Percentiles rank a stretch among this genome's conserved stretches.
Conservation (phyloP, 2,888 invertebrate genomes). For the Macaria liturata region DNA sequence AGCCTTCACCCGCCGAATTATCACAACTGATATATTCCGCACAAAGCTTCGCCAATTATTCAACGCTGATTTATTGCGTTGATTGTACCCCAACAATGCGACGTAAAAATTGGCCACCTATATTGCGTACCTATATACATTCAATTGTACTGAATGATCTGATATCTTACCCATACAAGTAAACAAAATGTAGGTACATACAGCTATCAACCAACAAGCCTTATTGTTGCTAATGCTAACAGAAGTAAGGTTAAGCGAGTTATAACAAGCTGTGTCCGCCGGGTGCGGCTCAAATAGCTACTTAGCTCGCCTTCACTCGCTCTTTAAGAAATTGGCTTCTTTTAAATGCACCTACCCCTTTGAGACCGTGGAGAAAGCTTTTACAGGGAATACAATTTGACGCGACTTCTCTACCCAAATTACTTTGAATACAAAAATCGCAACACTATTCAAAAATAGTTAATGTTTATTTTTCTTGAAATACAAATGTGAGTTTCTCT, state of each 20-base stretch:
- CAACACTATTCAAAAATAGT: background rate
- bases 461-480: too few relatives aligned
- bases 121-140: too few relatives aligned
- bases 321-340: constrained; percentile 20
- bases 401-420: background rate
- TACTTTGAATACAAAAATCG: constrained; percentile 8
- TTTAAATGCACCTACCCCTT: constrained; percentile 10
- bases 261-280: constrained; percentile 15
- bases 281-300: constrained; percentile 19
- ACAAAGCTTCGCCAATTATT: constrained; percentile 14
- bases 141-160: too few relatives aligned
- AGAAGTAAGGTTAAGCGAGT: constrained; percentile 21
- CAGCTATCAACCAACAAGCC: too few relatives aligned
- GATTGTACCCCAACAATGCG: constrained; percentile 5
- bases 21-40: constrained; percentile 14
- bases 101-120: background rate
- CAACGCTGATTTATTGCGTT: constrained; percentile 10
- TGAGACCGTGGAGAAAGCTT: background rate
- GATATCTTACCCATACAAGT: too few relatives aligned
- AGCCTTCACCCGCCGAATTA: constrained; percentile 11
- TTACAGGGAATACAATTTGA: constrained; percentile 11
- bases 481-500: too few relatives aligned
- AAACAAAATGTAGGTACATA: too few relatives aligned
- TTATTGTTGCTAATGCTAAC: background rate
- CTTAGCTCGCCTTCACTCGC: constrained; percentile 12